phyloP scores from a whole-genome alignment of 2,888 invertebrate species.

The Amiota minor region DNA sequence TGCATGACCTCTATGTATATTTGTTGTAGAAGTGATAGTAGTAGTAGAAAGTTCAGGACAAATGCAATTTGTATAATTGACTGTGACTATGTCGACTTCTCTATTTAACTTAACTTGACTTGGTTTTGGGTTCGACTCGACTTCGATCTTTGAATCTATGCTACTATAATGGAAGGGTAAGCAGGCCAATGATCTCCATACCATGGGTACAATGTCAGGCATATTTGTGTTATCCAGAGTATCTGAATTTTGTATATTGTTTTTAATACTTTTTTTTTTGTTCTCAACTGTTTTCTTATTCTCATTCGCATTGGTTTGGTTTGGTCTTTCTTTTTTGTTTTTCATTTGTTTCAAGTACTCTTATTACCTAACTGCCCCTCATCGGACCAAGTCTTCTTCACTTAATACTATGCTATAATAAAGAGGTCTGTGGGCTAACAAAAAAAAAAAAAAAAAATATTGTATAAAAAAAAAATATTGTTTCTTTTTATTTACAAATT shows the following conservation, averaged over 20 bases:
- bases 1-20: background rate
- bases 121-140: background rate
- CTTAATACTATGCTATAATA: too few relatives aligned
- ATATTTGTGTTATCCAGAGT: background rate
- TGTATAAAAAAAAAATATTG: too few relatives aligned
- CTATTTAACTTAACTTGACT: background rate
- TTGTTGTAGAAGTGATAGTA: background rate
- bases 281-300: background rate
- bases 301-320: too few relatives aligned
- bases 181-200: too few relatives aligned
- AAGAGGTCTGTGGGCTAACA: too few relatives aligned
- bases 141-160: background rate
- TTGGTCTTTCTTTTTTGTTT: too few relatives aligned
- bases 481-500: background rate
- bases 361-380: too few relatives aligned
- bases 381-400: too few relatives aligned
- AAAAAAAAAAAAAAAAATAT: too few relatives aligned
- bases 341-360: too few relatives aligned
- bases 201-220: background rate
- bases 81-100: conserved; percentile 57
- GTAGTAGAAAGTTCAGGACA: conserved; percentile 41
- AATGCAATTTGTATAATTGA: conserved; percentile 67
- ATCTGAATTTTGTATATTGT: background rate
- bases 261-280: background rate
- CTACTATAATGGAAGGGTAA: too few relatives aligned